These are phyloP conservation scores for Scelioninae gen. 1 DNA, from an alignment of 2,888 invertebrate genomes.

Conservation along the genomic window DNA sequence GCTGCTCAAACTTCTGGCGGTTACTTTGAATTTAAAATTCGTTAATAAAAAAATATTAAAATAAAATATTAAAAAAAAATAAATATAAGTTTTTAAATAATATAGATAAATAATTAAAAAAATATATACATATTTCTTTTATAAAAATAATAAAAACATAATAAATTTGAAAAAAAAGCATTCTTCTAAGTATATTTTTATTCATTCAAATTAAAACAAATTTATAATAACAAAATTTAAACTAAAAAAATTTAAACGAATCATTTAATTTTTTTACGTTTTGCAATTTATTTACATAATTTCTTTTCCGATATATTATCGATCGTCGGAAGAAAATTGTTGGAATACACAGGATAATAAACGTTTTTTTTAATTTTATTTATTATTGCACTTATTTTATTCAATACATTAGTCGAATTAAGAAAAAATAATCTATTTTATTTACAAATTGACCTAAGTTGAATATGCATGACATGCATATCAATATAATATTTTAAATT, in stretches of 20 bases:
- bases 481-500: slow-evolving; percentile 1
- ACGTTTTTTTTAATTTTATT: slow-evolving; percentile 5
- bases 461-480: slow-evolving; percentile 16
- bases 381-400: neutral
- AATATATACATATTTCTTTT: too few relatives aligned
- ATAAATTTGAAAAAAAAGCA: too few relatives aligned
- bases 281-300: too few relatives aligned
- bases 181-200: too few relatives aligned
- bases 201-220: too few relatives aligned
- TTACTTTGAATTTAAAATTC: slow-evolving; percentile 5
- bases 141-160: too few relatives aligned
- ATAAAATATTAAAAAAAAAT: neutral
- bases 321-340: neutral
- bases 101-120: too few relatives aligned
- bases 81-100: too few relatives aligned
- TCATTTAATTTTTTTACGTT: too few relatives aligned
- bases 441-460: slow-evolving; percentile 36
- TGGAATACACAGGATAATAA: too few relatives aligned
- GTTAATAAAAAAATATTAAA: neutral
- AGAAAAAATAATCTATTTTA: slow-evolving; percentile 8
- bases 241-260: too few relatives aligned
- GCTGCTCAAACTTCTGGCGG: neutral
- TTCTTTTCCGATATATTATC: neutral
- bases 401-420: neutral
- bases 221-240: too few relatives aligned